Base-by-base conservation (phyloP, 2,888 invertebrate species). In the Tiliacea citrago region DNA sequence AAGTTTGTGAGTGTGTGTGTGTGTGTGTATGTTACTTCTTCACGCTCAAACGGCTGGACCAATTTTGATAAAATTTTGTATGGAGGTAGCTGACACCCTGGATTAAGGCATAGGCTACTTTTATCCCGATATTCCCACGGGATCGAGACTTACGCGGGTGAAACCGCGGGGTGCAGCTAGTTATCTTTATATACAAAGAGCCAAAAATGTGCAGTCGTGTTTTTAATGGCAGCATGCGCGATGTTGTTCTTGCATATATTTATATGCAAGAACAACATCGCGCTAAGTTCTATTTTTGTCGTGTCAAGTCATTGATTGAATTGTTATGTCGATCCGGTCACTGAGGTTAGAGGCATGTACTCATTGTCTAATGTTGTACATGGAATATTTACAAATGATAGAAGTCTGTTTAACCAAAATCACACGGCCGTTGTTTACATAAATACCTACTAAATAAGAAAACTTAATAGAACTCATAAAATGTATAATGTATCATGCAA, bases 231-330 rank as follows among this genome's bases (percentile, higher is more conserved):
- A 49, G 29, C 57, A 58, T 35, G 63, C 67, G 57, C 55, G 53
- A 65, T 72, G 62, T 72, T 68, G 45, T 62, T 58, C 53, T 73
- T 72, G 65, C 62, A 51, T 74, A n/a, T 68, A 67, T 57, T 60
- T 68, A n/a, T n/a, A n/a, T n/a, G n/a, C n/a, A n/a, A n/a, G n/a
- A n/a, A n/a, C n/a, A n/a, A n/a, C n/a, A n/a, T n/a, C n/a, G n/a
- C n/a, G 69, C n/a, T 62, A 66, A 51, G 53, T 66, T 75, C 42
- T 79, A 79, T 70, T 79, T 75, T 71, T 24, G 70, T 49, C 42
- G 24, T 39, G 63, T 61, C 63, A 72, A 77, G 83, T 47, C 62
- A 79, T 61, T 79, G 68, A 79, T 74, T 79, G 45, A 60, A 71
- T 58, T 67, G 39, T 69, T 69, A n/a, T 61, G 60, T 51, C 45